phyloP scores from a whole-genome alignment of 2,888 invertebrate genomes.

The Drosophila kuntzei region DNA sequence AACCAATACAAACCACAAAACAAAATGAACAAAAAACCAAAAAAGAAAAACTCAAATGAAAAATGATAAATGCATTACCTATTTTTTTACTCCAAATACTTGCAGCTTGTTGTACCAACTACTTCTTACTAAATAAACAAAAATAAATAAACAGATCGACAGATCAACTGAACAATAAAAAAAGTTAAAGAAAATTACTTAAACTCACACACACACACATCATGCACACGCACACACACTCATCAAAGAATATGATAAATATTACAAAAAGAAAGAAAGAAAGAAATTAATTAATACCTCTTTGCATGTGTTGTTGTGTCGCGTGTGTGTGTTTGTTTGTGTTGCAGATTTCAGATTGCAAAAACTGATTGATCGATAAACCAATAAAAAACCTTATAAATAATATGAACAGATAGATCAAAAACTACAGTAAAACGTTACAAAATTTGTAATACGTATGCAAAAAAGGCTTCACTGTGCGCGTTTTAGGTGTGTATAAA shows the following conservation, averaged over 20 bases:
- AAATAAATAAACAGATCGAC: slow-evolving; percentile 40
- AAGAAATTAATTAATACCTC: slow-evolving; percentile 3
- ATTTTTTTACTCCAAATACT: slow-evolving; percentile 71
- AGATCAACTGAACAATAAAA: slow-evolving; percentile 58
- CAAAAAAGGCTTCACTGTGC: slow-evolving; percentile 69
- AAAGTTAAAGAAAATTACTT: slow-evolving; percentile 42
- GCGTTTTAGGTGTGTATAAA: slow-evolving; percentile 76
- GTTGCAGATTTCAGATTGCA: slow-evolving; percentile 11
- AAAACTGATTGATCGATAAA: slow-evolving; percentile 36
- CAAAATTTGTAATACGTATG: slow-evolving; percentile 49
- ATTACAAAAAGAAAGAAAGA: not conserved
- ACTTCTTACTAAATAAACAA: slow-evolving; percentile 76
- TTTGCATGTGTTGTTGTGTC: slow-evolving; percentile 15
- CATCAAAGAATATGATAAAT: slow-evolving; percentile 4
- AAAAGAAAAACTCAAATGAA: not conserved
- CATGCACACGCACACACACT: slow-evolving; percentile 13
- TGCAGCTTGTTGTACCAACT: slow-evolving; percentile 81
- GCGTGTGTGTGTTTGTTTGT: slow-evolving; percentile 25
- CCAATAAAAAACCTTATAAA: slow-evolving; percentile 50
- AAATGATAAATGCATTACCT: slow-evolving; percentile 70
- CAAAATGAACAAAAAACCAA: slow-evolving; percentile 16
- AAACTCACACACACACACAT: slow-evolving; percentile 20
- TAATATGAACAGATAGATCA: slow-evolving; percentile 38
- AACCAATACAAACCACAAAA: slow-evolving; percentile 30
- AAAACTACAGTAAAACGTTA: slow-evolving; percentile 53